Evolutionary conservation across 2,888 invertebrate genomes (phyloP).

Genomic region (Digitonthophagus gazella): DNA sequence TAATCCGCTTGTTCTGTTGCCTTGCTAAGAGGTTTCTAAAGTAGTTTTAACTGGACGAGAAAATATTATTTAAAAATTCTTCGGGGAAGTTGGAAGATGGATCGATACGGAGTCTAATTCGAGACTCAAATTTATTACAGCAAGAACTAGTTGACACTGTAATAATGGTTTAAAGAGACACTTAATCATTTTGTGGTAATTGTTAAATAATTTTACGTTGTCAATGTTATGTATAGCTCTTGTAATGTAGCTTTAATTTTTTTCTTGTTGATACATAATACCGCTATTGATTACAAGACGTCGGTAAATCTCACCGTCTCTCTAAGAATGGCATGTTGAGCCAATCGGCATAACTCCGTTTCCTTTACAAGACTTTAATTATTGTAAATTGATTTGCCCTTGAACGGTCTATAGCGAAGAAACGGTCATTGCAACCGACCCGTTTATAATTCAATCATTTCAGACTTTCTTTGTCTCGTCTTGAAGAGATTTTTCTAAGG

Average conservation of each 20-base stretch:
- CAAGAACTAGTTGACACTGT: neutral
- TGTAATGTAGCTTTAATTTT: neutral
- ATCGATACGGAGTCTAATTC: neutral
- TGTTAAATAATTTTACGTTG: neutral
- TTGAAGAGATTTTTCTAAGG: neutral
- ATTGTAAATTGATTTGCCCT: neutral
- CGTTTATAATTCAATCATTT: neutral
- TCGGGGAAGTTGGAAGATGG: neutral
- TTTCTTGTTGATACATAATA: neutral
- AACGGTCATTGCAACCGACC: neutral
- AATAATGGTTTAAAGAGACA: neutral
- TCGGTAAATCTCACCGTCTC: neutral
- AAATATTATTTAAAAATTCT: neutral
- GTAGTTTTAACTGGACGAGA: neutral
- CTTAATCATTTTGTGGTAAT: neutral
- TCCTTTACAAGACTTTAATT: neutral
- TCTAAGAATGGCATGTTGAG: neutral
- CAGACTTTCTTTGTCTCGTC: neutral
- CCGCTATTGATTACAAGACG: neutral
- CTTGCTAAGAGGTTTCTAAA: constrained; percentile 2
- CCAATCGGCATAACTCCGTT: neutral
- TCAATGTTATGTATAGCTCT: neutral
- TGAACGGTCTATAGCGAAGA: neutral
- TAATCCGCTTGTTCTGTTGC: neutral
- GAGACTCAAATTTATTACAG: neutral